Evolutionary conservation across 1,140 invertebrate genomes (phyloP).

Genomic region (Cyphomyrmex costatus): DNA sequence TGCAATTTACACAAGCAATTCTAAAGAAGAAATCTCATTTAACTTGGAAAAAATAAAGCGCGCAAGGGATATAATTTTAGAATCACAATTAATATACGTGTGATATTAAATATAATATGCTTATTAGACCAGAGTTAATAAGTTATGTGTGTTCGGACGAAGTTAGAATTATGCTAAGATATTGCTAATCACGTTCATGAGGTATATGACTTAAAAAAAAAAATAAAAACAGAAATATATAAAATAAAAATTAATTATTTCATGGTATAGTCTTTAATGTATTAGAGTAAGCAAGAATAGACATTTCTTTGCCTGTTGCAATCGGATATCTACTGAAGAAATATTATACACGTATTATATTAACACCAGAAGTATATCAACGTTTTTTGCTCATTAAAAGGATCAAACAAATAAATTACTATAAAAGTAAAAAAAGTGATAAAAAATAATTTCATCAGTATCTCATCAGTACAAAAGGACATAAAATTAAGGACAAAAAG

Average conservation of each 20-base stretch:
- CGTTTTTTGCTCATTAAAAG: too few relatives aligned
- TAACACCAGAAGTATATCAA: too few relatives aligned
- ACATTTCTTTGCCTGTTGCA: not conserved
- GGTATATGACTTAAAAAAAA: not conserved
- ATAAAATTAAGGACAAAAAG: too few relatives aligned
- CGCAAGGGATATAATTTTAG: not conserved
- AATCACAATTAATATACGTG: not conserved
- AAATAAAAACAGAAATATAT: not conserved
- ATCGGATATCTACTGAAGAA: not conserved
- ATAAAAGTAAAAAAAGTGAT: too few relatives aligned
- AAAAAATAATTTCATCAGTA: too few relatives aligned
- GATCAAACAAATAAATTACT: too few relatives aligned
- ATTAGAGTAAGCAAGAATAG: not conserved
- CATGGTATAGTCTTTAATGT: not conserved
- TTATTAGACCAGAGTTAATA: constrained; percentile 1
- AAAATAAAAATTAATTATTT: constrained; percentile 22
- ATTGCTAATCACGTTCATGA: not conserved
- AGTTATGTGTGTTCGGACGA: not conserved
- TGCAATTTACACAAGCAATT: constrained; percentile 4
- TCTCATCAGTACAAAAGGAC: too few relatives aligned
- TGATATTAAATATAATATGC: not conserved
- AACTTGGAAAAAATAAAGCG: not conserved
- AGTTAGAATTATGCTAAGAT: constrained; percentile 10
- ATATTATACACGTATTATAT: not conserved
- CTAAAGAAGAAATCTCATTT: constrained; percentile 2